Percentiles rank a stretch among this genome's conserved stretches.
Conservation (phyloP, 2,113 vertebrate species). For the Notechis scutatus region DNA sequence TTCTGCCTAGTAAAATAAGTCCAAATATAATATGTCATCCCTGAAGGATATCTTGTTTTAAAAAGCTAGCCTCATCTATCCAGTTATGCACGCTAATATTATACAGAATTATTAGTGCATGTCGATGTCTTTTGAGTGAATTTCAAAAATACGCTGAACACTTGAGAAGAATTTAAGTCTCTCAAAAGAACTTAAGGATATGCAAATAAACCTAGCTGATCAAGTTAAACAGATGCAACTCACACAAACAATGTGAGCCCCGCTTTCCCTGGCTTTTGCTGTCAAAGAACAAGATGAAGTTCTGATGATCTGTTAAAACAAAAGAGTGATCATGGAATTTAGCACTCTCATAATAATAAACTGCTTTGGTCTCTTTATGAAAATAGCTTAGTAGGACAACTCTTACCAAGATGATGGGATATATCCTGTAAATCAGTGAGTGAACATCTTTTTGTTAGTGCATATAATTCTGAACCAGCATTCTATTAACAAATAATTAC, state of each 20-base stretch:
- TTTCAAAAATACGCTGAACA: conserved; percentile 91
- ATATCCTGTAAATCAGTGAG: conserved; percentile 18
- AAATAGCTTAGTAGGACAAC: conserved; percentile 50
- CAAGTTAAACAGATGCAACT: conserved; percentile 83
- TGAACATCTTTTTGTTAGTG: not conserved
- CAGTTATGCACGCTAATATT: conserved; percentile 88
- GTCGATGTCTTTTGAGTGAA: conserved; percentile 94
- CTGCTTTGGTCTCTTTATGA: conserved; percentile 63
- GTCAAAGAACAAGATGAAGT: conserved; percentile 83
- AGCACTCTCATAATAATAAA: conserved; percentile 77
- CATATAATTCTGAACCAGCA: not conserved
- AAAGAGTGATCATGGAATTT: conserved; percentile 74
- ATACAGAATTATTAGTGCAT: conserved; percentile 93
- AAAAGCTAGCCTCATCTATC: conserved; percentile 83
- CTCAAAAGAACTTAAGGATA: conserved; percentile 92
- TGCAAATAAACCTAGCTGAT: conserved; percentile 86
- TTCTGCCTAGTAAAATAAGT: conserved; percentile 75
- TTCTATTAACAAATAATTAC: conserved; percentile 30
- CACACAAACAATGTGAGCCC: conserved; percentile 80
- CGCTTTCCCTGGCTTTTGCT: conserved; percentile 73
- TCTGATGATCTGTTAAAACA: conserved; percentile 82
- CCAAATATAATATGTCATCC: conserved; percentile 77
- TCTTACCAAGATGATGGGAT: accelerated
- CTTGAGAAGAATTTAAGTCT: conserved; percentile 87
- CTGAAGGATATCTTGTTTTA: conserved; percentile 72